These are phyloP conservation scores for Brienomyrus brachyistius DNA, from an alignment of 2,113 vertebrate species.

Conservation along the genomic window DNA sequence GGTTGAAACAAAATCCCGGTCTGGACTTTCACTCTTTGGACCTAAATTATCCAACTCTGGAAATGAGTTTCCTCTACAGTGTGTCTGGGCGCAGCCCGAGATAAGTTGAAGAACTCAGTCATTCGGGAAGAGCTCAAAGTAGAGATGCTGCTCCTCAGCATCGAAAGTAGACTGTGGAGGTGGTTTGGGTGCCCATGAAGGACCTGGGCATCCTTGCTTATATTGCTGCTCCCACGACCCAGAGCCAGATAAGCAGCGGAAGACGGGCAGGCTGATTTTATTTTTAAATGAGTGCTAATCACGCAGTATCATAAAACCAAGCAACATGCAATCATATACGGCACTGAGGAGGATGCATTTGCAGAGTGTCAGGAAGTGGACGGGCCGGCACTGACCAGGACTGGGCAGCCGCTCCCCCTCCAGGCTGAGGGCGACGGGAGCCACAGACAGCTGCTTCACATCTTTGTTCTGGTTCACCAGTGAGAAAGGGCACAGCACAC, in stretches of 20 bases:
- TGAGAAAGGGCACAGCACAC: constrained; percentile 86
- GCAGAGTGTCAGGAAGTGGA: neutral
- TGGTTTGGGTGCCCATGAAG: neutral
- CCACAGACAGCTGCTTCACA: constrained; percentile 59
- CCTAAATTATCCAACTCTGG: too few relatives aligned
- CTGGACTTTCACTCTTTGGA: too few relatives aligned
- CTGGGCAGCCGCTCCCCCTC: constrained; percentile 74
- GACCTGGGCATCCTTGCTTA: neutral
- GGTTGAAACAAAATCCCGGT: too few relatives aligned
- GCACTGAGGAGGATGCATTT: too few relatives aligned
- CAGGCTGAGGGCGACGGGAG: constrained; percentile 45
- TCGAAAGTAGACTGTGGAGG: neutral
- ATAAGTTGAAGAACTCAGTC: neutral
- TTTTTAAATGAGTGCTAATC: neutral
- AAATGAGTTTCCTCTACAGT: neutral
- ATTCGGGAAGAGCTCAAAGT: neutral
- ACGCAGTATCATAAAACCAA: neutral
- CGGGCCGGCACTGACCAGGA: constrained; percentile 51
- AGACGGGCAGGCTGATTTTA: neutral
- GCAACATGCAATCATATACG: neutral
- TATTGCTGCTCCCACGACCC: neutral
- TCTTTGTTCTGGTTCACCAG: constrained; percentile 83
- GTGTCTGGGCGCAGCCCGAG: neutral
- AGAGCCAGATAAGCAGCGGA: neutral
- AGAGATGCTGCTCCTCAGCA: neutral